Base-by-base conservation (phyloP, 1,140 invertebrate genomes). In the Archivesica marissinica region DNA sequence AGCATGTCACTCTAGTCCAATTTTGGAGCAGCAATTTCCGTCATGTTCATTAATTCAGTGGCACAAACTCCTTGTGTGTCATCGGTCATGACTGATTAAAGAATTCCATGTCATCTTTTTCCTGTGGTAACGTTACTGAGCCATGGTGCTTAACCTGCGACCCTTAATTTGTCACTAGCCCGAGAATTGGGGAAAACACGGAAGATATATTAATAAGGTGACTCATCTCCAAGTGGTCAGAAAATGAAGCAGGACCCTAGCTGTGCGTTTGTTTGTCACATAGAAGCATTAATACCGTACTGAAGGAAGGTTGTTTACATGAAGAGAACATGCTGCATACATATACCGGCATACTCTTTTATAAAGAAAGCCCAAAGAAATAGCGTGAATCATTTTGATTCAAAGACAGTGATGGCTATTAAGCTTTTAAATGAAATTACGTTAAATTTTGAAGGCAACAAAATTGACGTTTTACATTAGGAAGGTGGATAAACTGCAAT, bases 31-130 rank as follows among this genome's bases (percentile, higher is more conserved):
- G 61, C 23, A 17, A 38, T 79, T 64, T 79, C 77, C 59, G 59
- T 50, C 44, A 79, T 25, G 25, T 68, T 79, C 59, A 68, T 79
- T 79, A 79, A 79, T 66, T 68, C 30, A 33, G 41, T 50, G 41
- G 41, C 9, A 35, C 33, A 66, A 79, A 44, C 59, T 54, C 54
- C 35, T 33, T 15, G 35, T 33, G 20, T 79, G 33, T 38, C 23
- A 77, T 25, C 41, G 75, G 56, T 61, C 56, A 30, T 47, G 59
- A 79, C 28, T 79, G 77, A 79, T 79, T 79, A 79, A 38, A 44
- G 44, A 79, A 79, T 61, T 64, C 77, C 59, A 79, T 79, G 77
- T 79, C 77, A 79, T 25, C 59, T 11, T 41, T 47, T 68, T 79
- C 59, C 77, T 64, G 59, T 68, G 41, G 39, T 39, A 79, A 68